phyloP scores from a whole-genome alignment of 2,113 vertebrate genomes.

The Macquaria australasica region DNA sequence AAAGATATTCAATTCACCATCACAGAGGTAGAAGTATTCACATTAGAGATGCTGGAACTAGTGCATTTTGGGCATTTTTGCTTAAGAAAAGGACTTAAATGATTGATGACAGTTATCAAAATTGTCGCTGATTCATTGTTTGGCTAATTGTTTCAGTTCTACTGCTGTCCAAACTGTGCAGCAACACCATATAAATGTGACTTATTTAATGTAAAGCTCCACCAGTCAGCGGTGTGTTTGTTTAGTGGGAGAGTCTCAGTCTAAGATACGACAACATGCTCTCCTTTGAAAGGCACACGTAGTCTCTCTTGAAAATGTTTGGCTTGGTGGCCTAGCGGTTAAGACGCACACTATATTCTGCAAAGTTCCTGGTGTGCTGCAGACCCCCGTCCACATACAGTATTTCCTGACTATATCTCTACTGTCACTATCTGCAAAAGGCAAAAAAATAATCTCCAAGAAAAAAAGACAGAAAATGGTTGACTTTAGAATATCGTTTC shows the following conservation, averaged over 20 bases:
- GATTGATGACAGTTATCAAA: background rate
- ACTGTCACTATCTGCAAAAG: background rate
- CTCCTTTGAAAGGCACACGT: background rate
- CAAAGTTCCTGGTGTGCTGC: background rate
- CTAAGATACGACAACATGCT: background rate
- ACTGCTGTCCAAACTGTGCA: background rate
- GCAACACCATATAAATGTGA: background rate
- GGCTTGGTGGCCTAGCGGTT: background rate
- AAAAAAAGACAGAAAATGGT: no score
- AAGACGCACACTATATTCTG: background rate
- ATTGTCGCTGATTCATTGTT: background rate
- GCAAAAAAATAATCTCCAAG: background rate
- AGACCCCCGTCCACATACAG: no score
- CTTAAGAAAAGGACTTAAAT: background rate
- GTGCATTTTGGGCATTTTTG: background rate
- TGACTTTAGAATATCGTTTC: background rate
- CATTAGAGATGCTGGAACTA: background rate
- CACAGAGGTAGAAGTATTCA: background rate
- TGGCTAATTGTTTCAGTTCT: background rate
- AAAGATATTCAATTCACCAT: background rate
- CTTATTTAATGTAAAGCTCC: background rate
- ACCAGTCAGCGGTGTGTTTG: slow-evolving; percentile 43
- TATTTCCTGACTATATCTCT: background rate
- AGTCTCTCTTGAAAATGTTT: slow-evolving; percentile 2
- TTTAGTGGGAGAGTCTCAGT: slow-evolving; percentile 52